Conservation (phyloP, 2,888 invertebrate genomes). For the Synanthedon andrenaeformis region DNA sequence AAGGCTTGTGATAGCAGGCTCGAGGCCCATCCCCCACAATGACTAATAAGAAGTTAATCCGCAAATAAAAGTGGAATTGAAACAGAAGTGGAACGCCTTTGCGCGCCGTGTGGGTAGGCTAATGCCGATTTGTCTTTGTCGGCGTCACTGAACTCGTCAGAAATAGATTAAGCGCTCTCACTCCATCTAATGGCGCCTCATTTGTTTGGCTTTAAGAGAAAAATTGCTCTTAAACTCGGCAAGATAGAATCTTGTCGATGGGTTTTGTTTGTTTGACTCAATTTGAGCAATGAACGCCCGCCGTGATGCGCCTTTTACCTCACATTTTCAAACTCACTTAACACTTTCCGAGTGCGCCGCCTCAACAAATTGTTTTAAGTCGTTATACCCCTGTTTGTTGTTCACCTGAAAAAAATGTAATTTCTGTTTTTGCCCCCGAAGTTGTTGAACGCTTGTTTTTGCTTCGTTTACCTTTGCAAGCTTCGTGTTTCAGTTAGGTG, state of each 20-base stretch:
- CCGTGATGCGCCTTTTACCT: slow-evolving; percentile 16
- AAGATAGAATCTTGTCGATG: slow-evolving; percentile 61
- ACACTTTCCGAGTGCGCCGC: slow-evolving; percentile 40
- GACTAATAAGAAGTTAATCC: slow-evolving; percentile 72
- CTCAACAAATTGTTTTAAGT: slow-evolving; percentile 43
- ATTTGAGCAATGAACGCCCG: slow-evolving; percentile 27
- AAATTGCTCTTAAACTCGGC: slow-evolving; percentile 64
- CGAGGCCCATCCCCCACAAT: slow-evolving; percentile 49
- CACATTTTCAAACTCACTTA: slow-evolving; percentile 51
- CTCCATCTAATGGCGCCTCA: slow-evolving; percentile 70
- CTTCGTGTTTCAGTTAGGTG: slow-evolving; percentile 22
- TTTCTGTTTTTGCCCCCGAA: slow-evolving; percentile 28
- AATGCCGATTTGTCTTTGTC: slow-evolving; percentile 70
- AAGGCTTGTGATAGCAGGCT: slow-evolving; percentile 61
- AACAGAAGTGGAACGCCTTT: slow-evolving; percentile 66
- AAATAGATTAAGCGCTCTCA: slow-evolving; percentile 71
- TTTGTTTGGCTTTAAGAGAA: slow-evolving; percentile 70
- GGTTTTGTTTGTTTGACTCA: slow-evolving; percentile 59
- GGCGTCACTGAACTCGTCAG: slow-evolving; percentile 72
- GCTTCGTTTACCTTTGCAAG: slow-evolving; percentile 30
- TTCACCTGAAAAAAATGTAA: slow-evolving; percentile 44
- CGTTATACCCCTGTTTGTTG: slow-evolving; percentile 32
- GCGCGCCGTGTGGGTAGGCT: slow-evolving; percentile 67
- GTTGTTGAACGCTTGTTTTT: slow-evolving; percentile 22
- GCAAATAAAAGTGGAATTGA: slow-evolving; percentile 71